phyloP scores from a whole-genome alignment of 2,113 vertebrate species.

The Alligator mississippiensis region DNA sequence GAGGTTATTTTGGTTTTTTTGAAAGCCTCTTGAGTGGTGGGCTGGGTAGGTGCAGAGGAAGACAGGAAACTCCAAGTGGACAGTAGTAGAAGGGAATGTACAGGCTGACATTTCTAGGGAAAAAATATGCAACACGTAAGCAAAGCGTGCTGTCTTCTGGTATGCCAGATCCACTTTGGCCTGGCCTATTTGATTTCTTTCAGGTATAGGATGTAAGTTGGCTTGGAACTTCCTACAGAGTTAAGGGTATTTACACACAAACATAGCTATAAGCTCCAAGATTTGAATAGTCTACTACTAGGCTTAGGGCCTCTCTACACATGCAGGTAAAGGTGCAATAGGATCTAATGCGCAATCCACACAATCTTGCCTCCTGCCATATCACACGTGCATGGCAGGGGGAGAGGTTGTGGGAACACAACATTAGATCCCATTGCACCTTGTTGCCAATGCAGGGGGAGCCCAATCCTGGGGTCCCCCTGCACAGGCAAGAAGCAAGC shows the following conservation, averaged over 20 bases:
- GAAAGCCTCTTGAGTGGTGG: too few species aligned
- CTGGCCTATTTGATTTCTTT: not conserved
- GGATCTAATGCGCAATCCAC: too few species aligned
- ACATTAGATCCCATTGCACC: too few species aligned
- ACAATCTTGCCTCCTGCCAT: too few species aligned
- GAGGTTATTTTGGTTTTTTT: not conserved
- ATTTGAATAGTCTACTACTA: not conserved
- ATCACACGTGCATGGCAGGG: too few species aligned
- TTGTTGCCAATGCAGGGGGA: too few species aligned
- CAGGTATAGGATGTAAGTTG: not conserved
- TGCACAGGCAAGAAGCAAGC: too few species aligned
- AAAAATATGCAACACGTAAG: rapidly evolving
- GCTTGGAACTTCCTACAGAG: not conserved
- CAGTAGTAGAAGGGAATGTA: not conserved
- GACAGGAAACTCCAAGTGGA: rapidly evolving
- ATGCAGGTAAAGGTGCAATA: too few species aligned
- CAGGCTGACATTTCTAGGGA: not conserved
- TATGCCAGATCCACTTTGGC: not conserved
- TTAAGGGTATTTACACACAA: not conserved
- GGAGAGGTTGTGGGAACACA: too few species aligned
- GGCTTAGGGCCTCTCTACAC: too few species aligned
- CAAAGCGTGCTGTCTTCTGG: not conserved
- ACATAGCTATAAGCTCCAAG: not conserved
- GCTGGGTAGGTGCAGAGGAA: not conserved
- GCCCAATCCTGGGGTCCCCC: too few species aligned